Conservation (phyloP, 2,797 vertebrate genomes). For the Allobates femoralis region DNA sequence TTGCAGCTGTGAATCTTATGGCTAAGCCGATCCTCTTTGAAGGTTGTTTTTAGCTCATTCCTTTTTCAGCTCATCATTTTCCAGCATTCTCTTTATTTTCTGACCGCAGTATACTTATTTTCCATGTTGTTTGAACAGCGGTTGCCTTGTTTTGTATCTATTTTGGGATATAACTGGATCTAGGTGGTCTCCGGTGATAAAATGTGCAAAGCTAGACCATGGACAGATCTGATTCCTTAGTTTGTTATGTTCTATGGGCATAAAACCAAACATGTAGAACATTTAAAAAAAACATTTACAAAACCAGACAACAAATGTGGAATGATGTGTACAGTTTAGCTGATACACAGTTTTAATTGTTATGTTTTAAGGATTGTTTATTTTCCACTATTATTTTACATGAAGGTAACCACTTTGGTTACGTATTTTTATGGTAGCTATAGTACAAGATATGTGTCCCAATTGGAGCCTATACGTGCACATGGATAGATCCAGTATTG, state of each 20-base stretch:
- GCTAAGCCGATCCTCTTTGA: not conserved
- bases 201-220: not conserved
- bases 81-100: slow-evolving; percentile 6
- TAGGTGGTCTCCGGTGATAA: slow-evolving; percentile 15
- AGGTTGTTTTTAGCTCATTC: slow-evolving; percentile 26
- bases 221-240: not conserved
- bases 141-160: slow-evolving; percentile 32
- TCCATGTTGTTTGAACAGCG: slow-evolving; percentile 34
- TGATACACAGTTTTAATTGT: not conserved
- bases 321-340: not conserved
- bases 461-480: too few species aligned
- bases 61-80: not conserved
- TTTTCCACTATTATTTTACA: not conserved
- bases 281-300: not conserved
- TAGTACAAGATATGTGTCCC: too few species aligned
- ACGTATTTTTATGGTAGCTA: not conserved
- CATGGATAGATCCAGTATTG: too few species aligned
- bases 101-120: slow-evolving; percentile 31
- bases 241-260: not conserved
- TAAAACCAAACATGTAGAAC: not conserved
- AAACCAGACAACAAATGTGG: not conserved
- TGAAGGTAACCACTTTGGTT: not conserved
- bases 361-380: not conserved
- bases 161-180: slow-evolving; percentile 30
- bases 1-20: slow-evolving; percentile 3